Base-by-base conservation (phyloP, 2,888 invertebrate genomes). In the Hydraecia micacea region DNA sequence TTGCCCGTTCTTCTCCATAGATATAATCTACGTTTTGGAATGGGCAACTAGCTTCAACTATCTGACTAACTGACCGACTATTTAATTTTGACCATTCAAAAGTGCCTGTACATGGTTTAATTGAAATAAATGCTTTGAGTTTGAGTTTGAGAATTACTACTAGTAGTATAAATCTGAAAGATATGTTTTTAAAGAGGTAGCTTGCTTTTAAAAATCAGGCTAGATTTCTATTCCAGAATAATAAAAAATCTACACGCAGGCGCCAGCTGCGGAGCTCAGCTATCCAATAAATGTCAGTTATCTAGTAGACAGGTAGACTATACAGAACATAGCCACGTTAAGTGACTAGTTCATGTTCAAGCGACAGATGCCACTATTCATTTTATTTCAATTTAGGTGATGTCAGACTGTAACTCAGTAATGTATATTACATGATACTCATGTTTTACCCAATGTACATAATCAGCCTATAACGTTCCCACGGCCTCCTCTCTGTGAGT, bases 201-300 rank as follows among this genome's bases (percentile, higher is more conserved):
- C 13, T 36, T 58, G 8, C 28, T 4, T 28, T 25, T 18, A 46
- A 28, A 39, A 28, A 9, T 46, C 25, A 49, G 55, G 0, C 36
- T 52, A 28, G 5, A 3, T 46, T 82, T 78, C 1, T 58, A 58
- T 65, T 15, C 3, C 18, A 66, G 28, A 66, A n/a, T 25, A 58
- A 69, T 39, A 65, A 60, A 65, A 65, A 82, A 58, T 46, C 13
- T 28, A 42, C 46, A n/a, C 18, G 7, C 32, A 18, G 25, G 21
- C 28, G 28, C 15, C 52, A 66, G 72, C 71, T 80, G 58, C 7
- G 28, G 25, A 65, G 21, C 52, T 55, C 21, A 71, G 36, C 71
- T 70, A 46, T 84, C 71, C 72, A 81, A 81, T 81, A 81, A 84
- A 80, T 79, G 84, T 84, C 84, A 80, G 63, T 79, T 79, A 39